Base-by-base conservation (phyloP, 2,113 vertebrate species). In the Hemiscyllium ocellatum region DNA sequence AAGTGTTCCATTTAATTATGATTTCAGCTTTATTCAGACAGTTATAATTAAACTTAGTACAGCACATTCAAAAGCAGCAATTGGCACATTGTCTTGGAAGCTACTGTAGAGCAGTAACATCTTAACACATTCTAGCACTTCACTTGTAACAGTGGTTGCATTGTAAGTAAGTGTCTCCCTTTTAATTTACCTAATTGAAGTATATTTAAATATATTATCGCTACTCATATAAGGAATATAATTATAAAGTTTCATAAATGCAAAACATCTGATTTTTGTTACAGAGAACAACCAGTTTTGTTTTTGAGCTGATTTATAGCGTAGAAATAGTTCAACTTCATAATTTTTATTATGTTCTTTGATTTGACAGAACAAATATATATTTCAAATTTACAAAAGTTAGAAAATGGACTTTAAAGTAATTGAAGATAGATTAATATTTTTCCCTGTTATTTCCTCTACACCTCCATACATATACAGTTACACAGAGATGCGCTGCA, bases 1-100 rank as follows among this genome's bases (percentile, higher is more conserved):
- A 91, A 61, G 89, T 66, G 89, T 37, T 93, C 89, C 61, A 37
- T 93, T 61, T 93, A n/a, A 66, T 93, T 66, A 93, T 93, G 33
- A 68, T 93, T 93, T 66, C 61, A 37, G 61, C 61, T 93, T 93
- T n/a, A 93, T 66, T 93, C 89, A 93, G 89, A 66, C 89, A 93
- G 89, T 93, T 33, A n/a, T 65, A 93, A 68, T 93, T 68, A 93
- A 93, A n/a, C 19, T 61, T 93, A 66, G n/a, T 68, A 68, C 33
- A 66, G 65, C 20, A 93, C 5, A 37, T 66, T 93, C 33, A 93
- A n/a, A 93, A 33, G 4, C 65, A 66, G 5, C 89, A 66, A 37
- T 68, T 93, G n/a, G 89, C 17, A 37, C 89, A 66, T 93, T 65
- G 37, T 7, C 80, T 83, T 83, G 61, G 56, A 93, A 93, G 61